Evolutionary conservation across 2,797 vertebrate genomes (phyloP).

Genomic region (Protosalanx chinensis): DNA sequence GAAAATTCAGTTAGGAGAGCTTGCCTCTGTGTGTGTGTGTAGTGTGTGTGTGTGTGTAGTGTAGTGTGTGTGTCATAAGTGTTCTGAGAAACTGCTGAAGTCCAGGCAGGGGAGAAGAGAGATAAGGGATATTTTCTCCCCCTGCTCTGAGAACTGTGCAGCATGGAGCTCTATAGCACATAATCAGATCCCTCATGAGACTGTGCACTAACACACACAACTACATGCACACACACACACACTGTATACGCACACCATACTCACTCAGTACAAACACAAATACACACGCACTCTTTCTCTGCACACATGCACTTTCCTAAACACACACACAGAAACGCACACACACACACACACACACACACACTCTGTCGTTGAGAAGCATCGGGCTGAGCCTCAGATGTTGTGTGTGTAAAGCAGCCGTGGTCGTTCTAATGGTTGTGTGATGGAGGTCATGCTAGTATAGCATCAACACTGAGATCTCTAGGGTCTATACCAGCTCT

Average conservation of each 20-base stretch:
- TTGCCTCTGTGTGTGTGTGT: slow-evolving; percentile 16
- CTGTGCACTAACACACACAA: slow-evolving; percentile 11
- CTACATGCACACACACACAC: not conserved
- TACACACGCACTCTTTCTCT: no score
- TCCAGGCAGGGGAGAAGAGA: slow-evolving; percentile 30
- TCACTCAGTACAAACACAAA: not conserved
- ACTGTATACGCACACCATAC: no score
- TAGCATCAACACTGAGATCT: not conserved
- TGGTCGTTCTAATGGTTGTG: not conserved
- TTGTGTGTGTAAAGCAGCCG: not conserved
- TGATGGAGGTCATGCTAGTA: not conserved
- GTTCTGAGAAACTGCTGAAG: slow-evolving; percentile 64
- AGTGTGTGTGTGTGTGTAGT: slow-evolving; percentile 12
- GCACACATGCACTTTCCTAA: not conserved
- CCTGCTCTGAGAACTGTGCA: slow-evolving; percentile 30
- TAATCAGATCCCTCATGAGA: slow-evolving; percentile 52
- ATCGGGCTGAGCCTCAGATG: not conserved
- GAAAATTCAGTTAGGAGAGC: slow-evolving; percentile 71
- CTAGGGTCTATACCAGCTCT: slow-evolving; percentile 5
- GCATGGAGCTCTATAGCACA: slow-evolving; percentile 54
- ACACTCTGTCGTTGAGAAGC: not conserved
- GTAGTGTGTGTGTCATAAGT: slow-evolving; percentile 48
- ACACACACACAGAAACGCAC: not conserved
- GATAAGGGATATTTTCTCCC: slow-evolving; percentile 63
- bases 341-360: slow-evolving; percentile 3